Percentiles rank a stretch among this genome's conserved stretches.
These are phyloP conservation scores for Onychostruthus taczanowskii DNA, from an alignment of 2,113 vertebrate genomes.

Conservation along the genomic window DNA sequence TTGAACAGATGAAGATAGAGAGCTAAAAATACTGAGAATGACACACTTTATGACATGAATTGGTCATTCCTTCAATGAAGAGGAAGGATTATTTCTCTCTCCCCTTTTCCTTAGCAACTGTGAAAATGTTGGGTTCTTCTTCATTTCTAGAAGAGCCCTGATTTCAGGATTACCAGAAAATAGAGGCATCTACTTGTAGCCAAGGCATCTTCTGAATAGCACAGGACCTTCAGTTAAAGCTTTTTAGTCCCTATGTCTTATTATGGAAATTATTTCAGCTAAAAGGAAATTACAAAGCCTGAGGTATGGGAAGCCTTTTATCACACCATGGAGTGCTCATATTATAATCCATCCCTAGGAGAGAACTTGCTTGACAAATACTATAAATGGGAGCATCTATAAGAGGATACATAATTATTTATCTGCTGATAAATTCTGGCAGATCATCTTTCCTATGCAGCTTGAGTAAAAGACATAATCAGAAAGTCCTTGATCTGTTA, in stretches of 20 bases:
- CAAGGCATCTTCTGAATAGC: background rate
- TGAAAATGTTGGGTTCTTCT: slow-evolving; percentile 8
- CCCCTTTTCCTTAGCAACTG: slow-evolving; percentile 6
- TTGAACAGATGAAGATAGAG: background rate
- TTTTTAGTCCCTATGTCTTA: background rate
- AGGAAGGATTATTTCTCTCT: background rate
- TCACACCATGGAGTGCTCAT: background rate
- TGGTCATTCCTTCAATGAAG: background rate
- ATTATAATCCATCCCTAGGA: background rate
- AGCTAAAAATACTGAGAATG: background rate
- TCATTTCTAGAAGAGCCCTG: background rate
- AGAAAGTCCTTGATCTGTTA: slow-evolving; percentile 23
- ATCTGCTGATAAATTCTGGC: slow-evolving; percentile 21
- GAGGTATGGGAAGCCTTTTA: background rate
- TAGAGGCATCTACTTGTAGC: slow-evolving; percentile 6
- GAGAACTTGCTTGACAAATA: slow-evolving; percentile 11
- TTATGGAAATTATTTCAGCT: slow-evolving; percentile 11
- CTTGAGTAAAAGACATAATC: slow-evolving; percentile 7
- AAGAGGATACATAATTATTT: slow-evolving; percentile 25
- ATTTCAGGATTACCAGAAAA: slow-evolving; percentile 12
- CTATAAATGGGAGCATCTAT: background rate
- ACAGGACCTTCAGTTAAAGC: background rate
- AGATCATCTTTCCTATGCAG: background rate
- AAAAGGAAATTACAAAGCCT: background rate
- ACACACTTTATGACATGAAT: background rate